Evolutionary conservation across 2,888 invertebrate genomes (phyloP), one percentile per base, ranked within the genome.

Genomic region (Seira musarum): DNA sequence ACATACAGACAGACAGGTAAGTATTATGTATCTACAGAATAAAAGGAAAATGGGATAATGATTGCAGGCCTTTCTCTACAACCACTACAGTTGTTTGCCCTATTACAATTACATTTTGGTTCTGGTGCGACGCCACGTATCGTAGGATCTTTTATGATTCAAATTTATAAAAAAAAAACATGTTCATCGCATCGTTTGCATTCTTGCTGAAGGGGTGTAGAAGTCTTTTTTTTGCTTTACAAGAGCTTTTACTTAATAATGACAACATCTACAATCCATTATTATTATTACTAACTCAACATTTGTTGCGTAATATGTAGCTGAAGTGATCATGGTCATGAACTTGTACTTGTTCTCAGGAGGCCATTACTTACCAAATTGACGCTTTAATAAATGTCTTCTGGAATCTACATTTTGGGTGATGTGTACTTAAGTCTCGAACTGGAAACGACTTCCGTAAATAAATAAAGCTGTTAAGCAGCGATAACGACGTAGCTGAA

Each of bases 81-180:
- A 81, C 74, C 40, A 81, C 63, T 81, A 81, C 81, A 75, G 81
- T 81, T 81, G 81, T 76, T 76, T 81, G 81, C 30, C 80, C 80
- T 57, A 81, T 81, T 80, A 80, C 30, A 30, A 30, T 80, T 74
- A 30, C 8, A 30, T 30, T 30, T 30, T 30, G 30, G 3, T 30
- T 30, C 30, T 30, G 8, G 8, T 30, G 30, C 30, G n/a, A n/a
- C n/a, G n/a, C n/a, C n/a, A n/a, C n/a, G n/a, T n/a, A n/a, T n/a
- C n/a, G n/a, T n/a, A n/a, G n/a, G n/a, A n/a, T n/a, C n/a, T n/a
- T n/a, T n/a, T n/a, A n/a, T n/a, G n/a, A n/a, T n/a, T n/a, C n/a
- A n/a, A n/a, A n/a, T n/a, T n/a, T n/a, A n/a, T n/a, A n/a, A n/a
- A n/a, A n/a, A n/a, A n/a, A n/a, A n/a, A n/a, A n/a, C n/a, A n/a